phyloP scores from a whole-genome alignment of 2,113 vertebrate genomes.

The Prunella fulvescens region DNA sequence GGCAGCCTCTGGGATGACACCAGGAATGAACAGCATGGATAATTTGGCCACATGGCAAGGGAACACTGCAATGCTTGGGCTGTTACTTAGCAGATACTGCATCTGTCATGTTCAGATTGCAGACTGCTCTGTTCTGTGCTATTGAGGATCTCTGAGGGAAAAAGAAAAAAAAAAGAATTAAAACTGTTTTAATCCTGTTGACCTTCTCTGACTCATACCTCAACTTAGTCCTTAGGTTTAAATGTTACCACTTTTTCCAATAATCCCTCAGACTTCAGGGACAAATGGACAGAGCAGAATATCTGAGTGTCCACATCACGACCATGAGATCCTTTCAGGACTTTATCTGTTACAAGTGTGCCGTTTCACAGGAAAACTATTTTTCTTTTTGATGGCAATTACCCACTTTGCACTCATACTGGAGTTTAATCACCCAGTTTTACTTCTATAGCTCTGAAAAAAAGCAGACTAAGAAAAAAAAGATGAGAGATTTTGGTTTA shows the following conservation, averaged over 20 bases:
- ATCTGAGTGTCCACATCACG: neutral
- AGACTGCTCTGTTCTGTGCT: neutral
- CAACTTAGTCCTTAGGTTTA: neutral
- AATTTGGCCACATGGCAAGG: neutral
- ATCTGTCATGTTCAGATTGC: neutral
- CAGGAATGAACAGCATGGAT: neutral
- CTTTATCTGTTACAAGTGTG: neutral
- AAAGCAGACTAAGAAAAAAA: neutral
- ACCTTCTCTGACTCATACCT: neutral
- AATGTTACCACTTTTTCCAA: neutral
- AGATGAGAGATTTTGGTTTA: neutral
- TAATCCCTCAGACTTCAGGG: neutral
- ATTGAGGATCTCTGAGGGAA: fast-evolving
- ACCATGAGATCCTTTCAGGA: neutral
- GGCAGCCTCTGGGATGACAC: neutral
- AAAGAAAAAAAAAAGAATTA: neutral
- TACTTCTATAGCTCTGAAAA: neutral
- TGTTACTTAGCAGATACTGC: neutral
- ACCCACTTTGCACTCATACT: neutral
- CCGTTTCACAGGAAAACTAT: neutral
- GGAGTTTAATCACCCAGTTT: neutral
- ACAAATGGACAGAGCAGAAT: neutral
- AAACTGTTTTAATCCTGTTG: neutral
- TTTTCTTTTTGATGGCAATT: neutral
- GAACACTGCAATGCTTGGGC: neutral